A percentile compares a stretch with the other conserved stretches of the same genome.
Evolutionary conservation across 2,113 vertebrate species (phyloP).

Genomic region (Apodemus sylvaticus): DNA sequence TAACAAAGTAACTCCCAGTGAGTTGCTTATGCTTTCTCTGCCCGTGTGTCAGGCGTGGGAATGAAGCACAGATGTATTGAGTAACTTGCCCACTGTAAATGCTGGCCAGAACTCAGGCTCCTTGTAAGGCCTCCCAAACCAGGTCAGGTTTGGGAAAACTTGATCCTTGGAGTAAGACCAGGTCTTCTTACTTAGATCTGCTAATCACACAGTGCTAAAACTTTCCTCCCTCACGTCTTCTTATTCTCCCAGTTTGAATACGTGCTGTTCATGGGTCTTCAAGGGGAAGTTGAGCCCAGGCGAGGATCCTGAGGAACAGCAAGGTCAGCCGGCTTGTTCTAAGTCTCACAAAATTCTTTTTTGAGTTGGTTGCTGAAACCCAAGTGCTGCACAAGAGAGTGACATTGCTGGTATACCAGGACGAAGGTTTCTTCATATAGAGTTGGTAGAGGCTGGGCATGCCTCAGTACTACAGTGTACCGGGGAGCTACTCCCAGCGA

Average conservation of each 20-base stretch:
- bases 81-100: neutral
- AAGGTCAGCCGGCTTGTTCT: neutral
- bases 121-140: neutral
- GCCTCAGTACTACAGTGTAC: neutral
- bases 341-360: neutral
- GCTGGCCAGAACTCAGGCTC: neutral
- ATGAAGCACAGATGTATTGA: neutral
- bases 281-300: neutral
- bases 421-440: too few relatives aligned
- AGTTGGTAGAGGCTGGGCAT: neutral
- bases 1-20: neutral
- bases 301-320: neutral
- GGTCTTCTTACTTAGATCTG: neutral
- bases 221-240: neutral
- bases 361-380: neutral
- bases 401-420: neutral
- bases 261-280: neutral
- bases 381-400: neutral
- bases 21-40: neutral
- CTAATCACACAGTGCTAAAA: neutral
- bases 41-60: neutral
- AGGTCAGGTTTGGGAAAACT: constrained; percentile 17
- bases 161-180: neutral
- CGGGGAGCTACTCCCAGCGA: neutral
- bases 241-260: neutral